A percentile compares a stretch with the other conserved stretches of the same genome.
These are phyloP conservation scores for Corapipo altera DNA, from an alignment of 2,113 vertebrate species.

Conservation along the genomic window DNA sequence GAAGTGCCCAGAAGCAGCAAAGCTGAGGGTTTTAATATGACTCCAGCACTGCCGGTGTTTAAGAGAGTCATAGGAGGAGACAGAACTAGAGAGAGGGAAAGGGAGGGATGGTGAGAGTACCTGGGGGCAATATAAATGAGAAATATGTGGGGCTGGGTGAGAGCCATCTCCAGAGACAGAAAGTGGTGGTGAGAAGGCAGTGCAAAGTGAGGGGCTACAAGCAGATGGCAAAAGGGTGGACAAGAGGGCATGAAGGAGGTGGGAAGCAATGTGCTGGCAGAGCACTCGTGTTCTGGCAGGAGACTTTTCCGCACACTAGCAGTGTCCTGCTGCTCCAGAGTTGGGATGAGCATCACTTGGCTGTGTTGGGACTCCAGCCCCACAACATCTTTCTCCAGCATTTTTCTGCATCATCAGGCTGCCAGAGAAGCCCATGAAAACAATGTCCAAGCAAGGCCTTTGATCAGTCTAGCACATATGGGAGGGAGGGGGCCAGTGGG, in stretches of 20 bases:
- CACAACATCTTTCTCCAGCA: not conserved
- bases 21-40: not conserved
- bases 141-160: not conserved
- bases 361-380: not conserved
- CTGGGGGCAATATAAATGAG: not conserved
- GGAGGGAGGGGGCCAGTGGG: not conserved
- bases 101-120: not conserved
- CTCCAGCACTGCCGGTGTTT: not conserved
- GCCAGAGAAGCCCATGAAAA: not conserved
- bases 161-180: not conserved
- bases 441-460: not conserved
- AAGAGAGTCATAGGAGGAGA: not conserved
- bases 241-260: not conserved
- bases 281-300: not conserved
- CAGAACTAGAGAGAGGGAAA: not conserved
- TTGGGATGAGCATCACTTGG: not conserved
- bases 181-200: not conserved
- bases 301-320: not conserved
- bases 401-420: not conserved
- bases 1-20: not conserved
- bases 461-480: not conserved
- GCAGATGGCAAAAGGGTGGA: not conserved
- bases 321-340: not conserved
- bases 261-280: not conserved
- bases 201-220: rapidly evolving